phyloP scores from a whole-genome alignment of 1,140 invertebrate species.

The Platorchestia sp. region DNA sequence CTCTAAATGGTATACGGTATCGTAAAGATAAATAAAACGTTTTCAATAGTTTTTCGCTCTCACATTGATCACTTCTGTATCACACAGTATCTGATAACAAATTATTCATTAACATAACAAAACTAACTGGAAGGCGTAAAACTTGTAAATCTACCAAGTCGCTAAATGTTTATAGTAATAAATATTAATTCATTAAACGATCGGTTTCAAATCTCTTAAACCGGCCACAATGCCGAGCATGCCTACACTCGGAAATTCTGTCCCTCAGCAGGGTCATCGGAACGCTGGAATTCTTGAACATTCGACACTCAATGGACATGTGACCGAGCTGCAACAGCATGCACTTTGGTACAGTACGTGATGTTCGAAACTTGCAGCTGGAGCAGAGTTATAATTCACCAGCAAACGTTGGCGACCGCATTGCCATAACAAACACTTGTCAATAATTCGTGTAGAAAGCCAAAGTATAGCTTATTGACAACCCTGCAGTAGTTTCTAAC shows the following conservation, averaged over 20 bases:
- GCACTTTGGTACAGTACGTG: neutral
- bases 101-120: neutral
- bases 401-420: too few relatives aligned
- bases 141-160: neutral
- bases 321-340: neutral
- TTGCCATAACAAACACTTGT: neutral
- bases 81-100: too few relatives aligned
- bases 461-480: too few relatives aligned
- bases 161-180: neutral
- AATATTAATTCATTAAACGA: neutral
- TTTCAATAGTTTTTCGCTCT: neutral
- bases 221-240: neutral
- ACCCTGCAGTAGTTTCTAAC: neutral
- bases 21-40: neutral
- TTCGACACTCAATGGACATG: neutral
- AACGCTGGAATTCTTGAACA: neutral
- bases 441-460: neutral
- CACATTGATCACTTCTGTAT: neutral
- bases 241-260: neutral
- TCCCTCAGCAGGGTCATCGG: neutral
- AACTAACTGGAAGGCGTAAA: neutral
- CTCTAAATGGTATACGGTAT: neutral
- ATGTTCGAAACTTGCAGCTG: neutral
- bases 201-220: neutral
- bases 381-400: neutral